Evolutionary conservation across 2,888 invertebrate genomes (phyloP).

Genomic region (Cephus pygmeus): DNA sequence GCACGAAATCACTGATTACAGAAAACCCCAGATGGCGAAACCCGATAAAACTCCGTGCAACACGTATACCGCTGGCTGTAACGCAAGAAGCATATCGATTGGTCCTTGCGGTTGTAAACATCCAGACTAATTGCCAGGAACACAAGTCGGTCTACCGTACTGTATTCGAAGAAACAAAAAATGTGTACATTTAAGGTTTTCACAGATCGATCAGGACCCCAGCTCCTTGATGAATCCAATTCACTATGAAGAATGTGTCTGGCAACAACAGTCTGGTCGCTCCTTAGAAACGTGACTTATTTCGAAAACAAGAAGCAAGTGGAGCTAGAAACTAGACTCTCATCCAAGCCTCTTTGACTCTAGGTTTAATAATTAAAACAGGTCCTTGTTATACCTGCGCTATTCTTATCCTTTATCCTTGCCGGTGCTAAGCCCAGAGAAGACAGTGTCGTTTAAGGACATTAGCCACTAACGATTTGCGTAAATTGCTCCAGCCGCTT

Average conservation of each 20-base stretch:
- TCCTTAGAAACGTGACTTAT: not conserved
- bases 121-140: not conserved
- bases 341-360: not conserved
- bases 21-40: not conserved
- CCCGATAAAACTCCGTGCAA: not conserved
- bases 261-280: not conserved
- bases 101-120: not conserved
- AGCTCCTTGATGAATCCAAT: no score
- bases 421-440: not conserved
- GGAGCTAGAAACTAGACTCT: not conserved
- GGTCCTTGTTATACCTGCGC: not conserved
- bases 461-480: constrained; percentile 48
- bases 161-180: not conserved
- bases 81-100: not conserved
- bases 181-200: not conserved
- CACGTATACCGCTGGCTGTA: not conserved
- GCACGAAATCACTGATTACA: not conserved
- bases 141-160: not conserved
- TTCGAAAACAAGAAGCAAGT: not conserved
- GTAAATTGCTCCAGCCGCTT: constrained; percentile 37
- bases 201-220: not conserved
- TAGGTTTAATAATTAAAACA: not conserved
- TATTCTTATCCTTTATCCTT: not conserved
- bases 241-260: no score
- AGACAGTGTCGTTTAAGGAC: constrained; percentile 13